These are phyloP conservation scores for Chaenodraco wilsoni DNA, from an alignment of 2,797 vertebrate genomes.

Conservation along the genomic window DNA sequence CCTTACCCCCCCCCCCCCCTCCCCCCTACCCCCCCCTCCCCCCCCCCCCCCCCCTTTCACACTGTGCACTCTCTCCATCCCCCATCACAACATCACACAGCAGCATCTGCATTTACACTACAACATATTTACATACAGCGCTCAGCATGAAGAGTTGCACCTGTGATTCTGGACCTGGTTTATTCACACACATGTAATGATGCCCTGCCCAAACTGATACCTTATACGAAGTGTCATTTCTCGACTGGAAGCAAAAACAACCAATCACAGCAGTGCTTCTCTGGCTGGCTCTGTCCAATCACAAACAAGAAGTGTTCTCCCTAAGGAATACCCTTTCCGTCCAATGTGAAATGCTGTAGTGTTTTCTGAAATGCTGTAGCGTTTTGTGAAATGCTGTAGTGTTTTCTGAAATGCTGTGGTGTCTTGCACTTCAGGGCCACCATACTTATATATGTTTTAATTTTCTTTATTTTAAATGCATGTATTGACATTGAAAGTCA, in stretches of 20 bases:
- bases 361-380: too few species aligned
- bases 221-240: too few species aligned
- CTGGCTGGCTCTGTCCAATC: too few species aligned
- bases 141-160: background rate
- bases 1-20: constrained; percentile 6
- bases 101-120: constrained; percentile 29
- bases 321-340: too few species aligned
- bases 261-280: too few species aligned
- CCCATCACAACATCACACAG: constrained; percentile 38
- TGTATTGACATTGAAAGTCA: constrained; percentile 23
- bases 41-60: constrained; percentile 5
- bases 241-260: too few species aligned
- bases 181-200: background rate
- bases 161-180: background rate
- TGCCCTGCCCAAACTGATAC: background rate
- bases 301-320: too few species aligned
- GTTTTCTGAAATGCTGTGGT: too few species aligned
- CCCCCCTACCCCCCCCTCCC: constrained; percentile 16
- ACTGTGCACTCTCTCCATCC: constrained; percentile 24
- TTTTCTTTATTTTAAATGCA: background rate
- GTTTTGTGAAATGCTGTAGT: too few species aligned
- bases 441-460: background rate
- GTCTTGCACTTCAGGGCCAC: too few species aligned
- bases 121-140: constrained; percentile 40
- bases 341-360: too few species aligned